A percentile compares a stretch with the other conserved stretches of the same genome.
Evolutionary conservation across 2,888 invertebrate species (phyloP).

Genomic region (Julus scanicus): DNA sequence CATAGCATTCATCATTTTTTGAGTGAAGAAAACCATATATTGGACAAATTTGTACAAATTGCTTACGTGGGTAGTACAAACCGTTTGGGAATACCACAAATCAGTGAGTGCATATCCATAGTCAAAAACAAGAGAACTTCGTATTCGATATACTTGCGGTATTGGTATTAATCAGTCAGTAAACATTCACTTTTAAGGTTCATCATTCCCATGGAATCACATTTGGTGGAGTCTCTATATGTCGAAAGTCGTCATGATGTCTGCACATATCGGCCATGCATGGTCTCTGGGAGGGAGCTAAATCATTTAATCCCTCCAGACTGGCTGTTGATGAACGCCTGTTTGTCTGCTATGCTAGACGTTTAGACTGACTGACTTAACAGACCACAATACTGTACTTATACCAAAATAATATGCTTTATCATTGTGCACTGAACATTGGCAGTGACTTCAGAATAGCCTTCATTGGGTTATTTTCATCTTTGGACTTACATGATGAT

Average conservation of each 20-base stretch:
- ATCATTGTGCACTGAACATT: not conserved
- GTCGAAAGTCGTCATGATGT: not conserved
- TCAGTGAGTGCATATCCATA: no score
- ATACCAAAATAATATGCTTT: not conserved
- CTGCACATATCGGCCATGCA: not conserved
- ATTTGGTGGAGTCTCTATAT: not conserved
- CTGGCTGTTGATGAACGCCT: conserved; percentile 1
- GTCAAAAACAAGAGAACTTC: no score
- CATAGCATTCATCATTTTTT: no score
- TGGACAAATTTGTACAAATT: no score
- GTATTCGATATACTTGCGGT: no score
- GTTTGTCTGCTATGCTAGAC: not conserved
- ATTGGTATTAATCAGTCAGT: no score
- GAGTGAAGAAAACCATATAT: no score
- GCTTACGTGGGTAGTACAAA: no score
- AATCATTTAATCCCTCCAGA: not conserved
- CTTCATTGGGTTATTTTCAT: not conserved
- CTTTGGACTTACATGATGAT: not conserved
- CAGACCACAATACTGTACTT: no score
- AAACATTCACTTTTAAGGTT: not conserved
- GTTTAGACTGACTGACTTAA: not conserved
- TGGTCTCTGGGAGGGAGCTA: not conserved
- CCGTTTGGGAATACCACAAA: no score
- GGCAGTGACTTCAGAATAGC: not conserved
- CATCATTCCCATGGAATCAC: not conserved